Evolutionary conservation across 1,140 invertebrate species (phyloP), one percentile per base, ranked within the genome.

Genomic region (Cyphomyrmex costatus): DNA sequence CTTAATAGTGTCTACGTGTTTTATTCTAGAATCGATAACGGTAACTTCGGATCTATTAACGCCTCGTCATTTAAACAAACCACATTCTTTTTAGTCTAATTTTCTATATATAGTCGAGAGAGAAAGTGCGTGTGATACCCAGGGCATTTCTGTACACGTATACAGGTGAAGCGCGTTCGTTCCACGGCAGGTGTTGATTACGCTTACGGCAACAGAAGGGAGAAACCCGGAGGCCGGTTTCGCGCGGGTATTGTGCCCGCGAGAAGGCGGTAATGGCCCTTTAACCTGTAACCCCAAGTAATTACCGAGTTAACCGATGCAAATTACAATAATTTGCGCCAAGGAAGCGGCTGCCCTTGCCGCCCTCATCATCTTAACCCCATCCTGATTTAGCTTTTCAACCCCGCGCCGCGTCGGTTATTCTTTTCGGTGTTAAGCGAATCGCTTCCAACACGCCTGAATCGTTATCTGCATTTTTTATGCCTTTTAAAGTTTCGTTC

Each of bases 311-410:
- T 92, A 92, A 92, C 92, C 85, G 89, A 92, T 93, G 91, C 89
- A 92, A 92, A 93, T 93, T 93, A 93, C 91, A 93, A 93, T 92
- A 93, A 93, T 93, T 93, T 92, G 87, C 71, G 86, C 80, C 83
- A 84, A 91, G 91, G 88, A 92, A 92, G 90, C 86, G 82, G 79
- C 79, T 53, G 86, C 65, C 60, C 56, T 74, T 85, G 30, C 78
- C 79, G 84, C 80, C 60, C 60, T 60, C 76, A 53, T 16, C 49
- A 30, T 56, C 79, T 73, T 65, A 79, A 82, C 79, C 68, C 68
- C 46, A 42, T 70, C 49, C 33, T 16, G 36, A 12, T 10, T 58
- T 33, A n/a, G 33, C 70, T 58, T 58, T 30, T 21, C 63, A 49
- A 79, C 76, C 80, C 73, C 63, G 58, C 27, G 46, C 21, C 66